Evolutionary conservation across 1,140 invertebrate species (phyloP), one percentile per base, ranked within the genome.

Genomic region (Caenorhabditis tropicalis): DNA sequence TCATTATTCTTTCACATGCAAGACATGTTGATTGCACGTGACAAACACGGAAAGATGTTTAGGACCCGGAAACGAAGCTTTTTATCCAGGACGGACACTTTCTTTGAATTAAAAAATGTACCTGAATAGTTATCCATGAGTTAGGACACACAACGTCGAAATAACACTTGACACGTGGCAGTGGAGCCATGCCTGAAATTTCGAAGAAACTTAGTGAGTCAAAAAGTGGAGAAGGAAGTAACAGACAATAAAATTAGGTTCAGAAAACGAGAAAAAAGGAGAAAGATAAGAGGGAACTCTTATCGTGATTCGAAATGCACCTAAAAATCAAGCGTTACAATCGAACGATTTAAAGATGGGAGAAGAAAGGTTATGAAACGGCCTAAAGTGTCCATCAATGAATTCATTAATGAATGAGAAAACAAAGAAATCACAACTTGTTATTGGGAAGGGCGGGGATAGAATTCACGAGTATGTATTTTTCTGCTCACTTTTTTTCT

Each of bases 151-250:
- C 65, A 4, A 74, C 65, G n/a, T 74, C 65, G 36, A 74, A 74
- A 24, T 74, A 74, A 43, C 65, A 74, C 15, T 74, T 74, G 19
- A 74, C 65, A 43, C 65, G 65, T 74, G 65, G 65, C n/a, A 74
- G n/a, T 24, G 65, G 65, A 43, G 65, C 65, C 65, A 74, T 74
- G 43, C 33, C 53, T 51, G 48, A n/a, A 56, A 3, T 4, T 36
- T 27, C 4, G 5, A 16, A 65, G 36, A 65, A 65, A 6, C 12
- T 43, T 43, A 6, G 12, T 16, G 58, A 24, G 24, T 19, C 15
- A 53, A 10, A 58, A 58, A 65, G 15, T 27, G 31, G 31, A 12
- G 12, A 65, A 33, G 12, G 15, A 19, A 65, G 29, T 27, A 10
- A 19, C 10, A 6, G 58, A 65, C 31, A 27, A n/a, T 65, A 33